Evolutionary conservation across 1,140 invertebrate species (phyloP), one percentile per base, ranked within the genome.

Genomic region (Eupeodes corollae): DNA sequence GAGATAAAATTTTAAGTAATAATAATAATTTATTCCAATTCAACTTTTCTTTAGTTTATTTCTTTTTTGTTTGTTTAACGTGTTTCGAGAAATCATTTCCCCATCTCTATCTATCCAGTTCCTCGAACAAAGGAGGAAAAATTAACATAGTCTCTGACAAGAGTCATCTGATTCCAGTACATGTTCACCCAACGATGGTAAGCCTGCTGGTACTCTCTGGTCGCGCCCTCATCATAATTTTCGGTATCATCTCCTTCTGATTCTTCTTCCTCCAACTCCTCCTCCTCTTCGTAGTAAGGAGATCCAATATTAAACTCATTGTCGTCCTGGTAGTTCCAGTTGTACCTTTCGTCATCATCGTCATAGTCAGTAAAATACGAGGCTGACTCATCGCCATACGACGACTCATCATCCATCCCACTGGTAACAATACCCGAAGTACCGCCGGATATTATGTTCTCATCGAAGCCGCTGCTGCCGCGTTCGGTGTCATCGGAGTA

Each of bases 391-490:
- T 34, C 40, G 12, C 37, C 30, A 34, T 43, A 32, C 30, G 46
- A 37, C 5, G 55, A 42, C 6, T 50, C 39, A 1, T 47, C 44
- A 11, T 50, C 49, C 37, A 58, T 56, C 12, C 49, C 50, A 0
- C 61, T 64, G 2, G 61, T 57, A 19, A 56, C 61, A 42, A 65
- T 64, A 2, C 62, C 62, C 2, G 62, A 65, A 6, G 62, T 62
- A 14, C 42, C 54, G 39, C 59, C 62, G 16, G 64, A 58, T 12
- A 48, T 44, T 12, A 49, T 58, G 44, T 60, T 57, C 2, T 56
- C 61, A 39, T 50, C 41, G 32, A 50, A 50, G 3, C 49, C 49
- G 33, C 49, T 50, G 15, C 44, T 50, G 10, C 40, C 44, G 39
- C 41, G 49, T 33, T 44, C 49, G 6, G 40, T 34, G 18, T 50